These are phyloP conservation scores for Phyto melanocephala DNA, from an alignment of 2,888 invertebrate genomes.

Conservation along the genomic window DNA sequence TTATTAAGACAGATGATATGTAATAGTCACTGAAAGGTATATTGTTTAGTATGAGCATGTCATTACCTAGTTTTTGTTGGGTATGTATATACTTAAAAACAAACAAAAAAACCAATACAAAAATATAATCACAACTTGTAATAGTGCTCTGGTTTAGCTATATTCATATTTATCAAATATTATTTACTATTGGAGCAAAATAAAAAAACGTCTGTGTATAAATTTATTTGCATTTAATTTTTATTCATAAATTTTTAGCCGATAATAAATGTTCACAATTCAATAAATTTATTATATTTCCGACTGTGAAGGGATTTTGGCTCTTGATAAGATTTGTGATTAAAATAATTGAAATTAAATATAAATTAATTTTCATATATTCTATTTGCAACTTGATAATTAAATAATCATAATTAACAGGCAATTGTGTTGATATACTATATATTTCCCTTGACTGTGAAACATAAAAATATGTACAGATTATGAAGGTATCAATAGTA, in stretches of 20 bases:
- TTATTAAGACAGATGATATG: too few relatives aligned
- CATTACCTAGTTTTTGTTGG: too few relatives aligned
- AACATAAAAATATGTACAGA: not conserved
- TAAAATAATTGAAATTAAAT: constrained; percentile 48
- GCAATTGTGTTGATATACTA: not conserved
- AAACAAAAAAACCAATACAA: too few relatives aligned
- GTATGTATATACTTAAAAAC: too few relatives aligned
- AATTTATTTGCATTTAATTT: not conserved
- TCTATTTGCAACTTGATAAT: constrained; percentile 39
- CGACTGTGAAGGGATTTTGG: constrained; percentile 7
- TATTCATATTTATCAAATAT: not conserved
- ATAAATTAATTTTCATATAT: constrained; percentile 45
- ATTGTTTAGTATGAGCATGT: too few relatives aligned
- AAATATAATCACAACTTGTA: too few relatives aligned
- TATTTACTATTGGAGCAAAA: not conserved
- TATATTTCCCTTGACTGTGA: not conserved
- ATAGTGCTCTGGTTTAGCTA: too few relatives aligned
- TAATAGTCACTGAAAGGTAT: too few relatives aligned
- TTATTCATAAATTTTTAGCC: too few relatives aligned
- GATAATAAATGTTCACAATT: too few relatives aligned
- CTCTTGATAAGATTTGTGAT: constrained; percentile 43
- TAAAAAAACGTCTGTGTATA: too few relatives aligned
- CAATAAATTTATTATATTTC: not conserved
- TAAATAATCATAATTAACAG: constrained; percentile 18
- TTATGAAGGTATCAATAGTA: too few relatives aligned